Conservation (phyloP, 2,113 vertebrate genomes). For the Felis chaus region DNA sequence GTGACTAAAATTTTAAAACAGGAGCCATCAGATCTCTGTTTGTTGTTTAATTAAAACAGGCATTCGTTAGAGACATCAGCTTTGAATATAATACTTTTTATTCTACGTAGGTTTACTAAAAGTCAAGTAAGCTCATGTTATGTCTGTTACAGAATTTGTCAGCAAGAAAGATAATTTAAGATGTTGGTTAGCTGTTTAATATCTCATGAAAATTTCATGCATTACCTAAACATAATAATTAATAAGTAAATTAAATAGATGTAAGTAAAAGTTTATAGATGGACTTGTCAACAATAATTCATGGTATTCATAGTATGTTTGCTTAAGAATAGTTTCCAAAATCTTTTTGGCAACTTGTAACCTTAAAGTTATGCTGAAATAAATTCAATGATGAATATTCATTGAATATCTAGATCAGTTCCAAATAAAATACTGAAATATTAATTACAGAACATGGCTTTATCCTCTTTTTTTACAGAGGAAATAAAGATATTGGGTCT, state of each 20-base stretch:
- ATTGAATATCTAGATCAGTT: neutral
- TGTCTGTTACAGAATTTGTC: neutral
- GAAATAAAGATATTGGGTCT: neutral
- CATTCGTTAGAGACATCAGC: neutral
- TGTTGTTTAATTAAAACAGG: neutral
- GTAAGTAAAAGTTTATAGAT: neutral
- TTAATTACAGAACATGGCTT: neutral
- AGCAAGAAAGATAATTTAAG: neutral
- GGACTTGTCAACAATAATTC: neutral
- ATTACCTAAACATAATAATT: neutral
- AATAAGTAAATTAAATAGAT: neutral
- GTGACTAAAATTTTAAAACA: neutral
- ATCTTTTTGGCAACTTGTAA: neutral
- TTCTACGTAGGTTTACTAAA: neutral
- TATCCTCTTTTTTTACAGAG: neutral
- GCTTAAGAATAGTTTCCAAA: neutral
- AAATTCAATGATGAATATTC: neutral
- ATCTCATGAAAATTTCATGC: neutral
- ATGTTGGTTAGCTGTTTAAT: neutral
- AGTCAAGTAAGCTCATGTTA: neutral
- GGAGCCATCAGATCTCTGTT: neutral
- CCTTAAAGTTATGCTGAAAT: neutral
- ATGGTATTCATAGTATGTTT: neutral
- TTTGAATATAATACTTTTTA: neutral
- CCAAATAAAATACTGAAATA: neutral